Percentiles rank a stretch among this genome's conserved stretches.
Conservation (phyloP, 64 coral and sea anemone species). For the Pocillopora verrucosa region DNA sequence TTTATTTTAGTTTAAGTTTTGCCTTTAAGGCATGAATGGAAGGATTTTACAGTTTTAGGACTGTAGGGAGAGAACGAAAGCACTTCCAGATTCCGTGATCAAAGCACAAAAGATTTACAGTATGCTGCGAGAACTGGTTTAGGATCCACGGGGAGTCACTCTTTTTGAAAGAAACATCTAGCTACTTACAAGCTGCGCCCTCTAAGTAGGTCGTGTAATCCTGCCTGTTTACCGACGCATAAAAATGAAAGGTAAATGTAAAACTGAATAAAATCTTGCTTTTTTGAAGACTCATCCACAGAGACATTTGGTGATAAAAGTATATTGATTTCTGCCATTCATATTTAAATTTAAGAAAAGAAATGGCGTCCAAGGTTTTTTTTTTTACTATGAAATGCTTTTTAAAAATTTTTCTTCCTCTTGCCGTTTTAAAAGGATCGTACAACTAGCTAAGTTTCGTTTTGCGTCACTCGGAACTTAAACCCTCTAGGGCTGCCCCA, state of each 20-base stretch:
- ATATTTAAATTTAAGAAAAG: not conserved
- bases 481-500: not conserved
- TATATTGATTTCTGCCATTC: not conserved
- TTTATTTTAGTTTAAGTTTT: not conserved
- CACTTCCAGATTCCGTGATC: constrained; percentile 13
- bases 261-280: not conserved
- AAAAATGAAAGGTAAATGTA: not conserved
- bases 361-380: not conserved
- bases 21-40: not conserved
- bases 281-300: not conserved
- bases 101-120: constrained; percentile 28
- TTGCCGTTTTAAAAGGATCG: not conserved
- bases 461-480: not conserved
- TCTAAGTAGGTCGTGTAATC: constrained; percentile 4
- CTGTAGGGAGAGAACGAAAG: not conserved
- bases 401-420: not conserved
- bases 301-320: not conserved
- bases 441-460: not conserved
- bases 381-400: not conserved
- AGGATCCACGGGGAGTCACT: not conserved
- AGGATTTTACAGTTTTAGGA: not conserved
- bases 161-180: not conserved
- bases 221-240: not conserved
- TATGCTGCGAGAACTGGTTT: constrained; percentile 9
- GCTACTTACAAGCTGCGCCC: not conserved